These are phyloP conservation scores for Amblyjoppa fuscipennis DNA, from an alignment of 2,888 invertebrate genomes.

Conservation along the genomic window DNA sequence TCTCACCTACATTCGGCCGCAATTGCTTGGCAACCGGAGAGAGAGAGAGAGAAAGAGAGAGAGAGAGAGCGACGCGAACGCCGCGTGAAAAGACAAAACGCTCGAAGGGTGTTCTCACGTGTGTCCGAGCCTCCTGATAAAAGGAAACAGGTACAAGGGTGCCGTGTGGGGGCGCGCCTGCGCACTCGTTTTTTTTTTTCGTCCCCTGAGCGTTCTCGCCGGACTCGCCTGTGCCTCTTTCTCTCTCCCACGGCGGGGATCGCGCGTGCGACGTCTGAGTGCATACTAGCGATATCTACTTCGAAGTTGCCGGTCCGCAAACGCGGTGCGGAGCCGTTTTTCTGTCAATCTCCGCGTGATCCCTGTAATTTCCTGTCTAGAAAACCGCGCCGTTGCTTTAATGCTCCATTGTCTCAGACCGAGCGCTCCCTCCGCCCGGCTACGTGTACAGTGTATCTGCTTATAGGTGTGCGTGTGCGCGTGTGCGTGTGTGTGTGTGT, in stretches of 20 bases:
- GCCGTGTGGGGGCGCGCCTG: conserved; percentile 64
- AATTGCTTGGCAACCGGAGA: neutral
- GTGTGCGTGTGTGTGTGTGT: neutral
- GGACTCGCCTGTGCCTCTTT: neutral
- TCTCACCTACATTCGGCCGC: neutral
- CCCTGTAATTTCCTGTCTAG: conserved; percentile 85
- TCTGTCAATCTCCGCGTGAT: conserved; percentile 85
- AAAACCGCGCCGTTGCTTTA: conserved; percentile 84
- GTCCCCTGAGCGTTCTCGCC: conserved; percentile 1
- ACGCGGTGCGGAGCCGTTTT: conserved; percentile 79
- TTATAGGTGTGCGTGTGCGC: conserved; percentile 15
- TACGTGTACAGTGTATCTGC: conserved; percentile 48
- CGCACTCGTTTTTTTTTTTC: conserved; percentile 5
- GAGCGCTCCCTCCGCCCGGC: conserved; percentile 72
- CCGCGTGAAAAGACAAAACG: conserved; percentile 27
- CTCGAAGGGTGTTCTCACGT: conserved; percentile 75
- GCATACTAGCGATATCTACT: conserved; percentile 45
- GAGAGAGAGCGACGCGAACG: neutral
- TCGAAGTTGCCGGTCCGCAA: conserved; percentile 42
- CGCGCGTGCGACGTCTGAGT: conserved; percentile 38
- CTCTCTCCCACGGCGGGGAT: neutral
- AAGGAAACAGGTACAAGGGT: conserved; percentile 71
- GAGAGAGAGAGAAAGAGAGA: no score
- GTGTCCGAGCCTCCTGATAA: conserved; percentile 65
- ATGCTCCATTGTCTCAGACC: conserved; percentile 84